phyloP scores from a whole-genome alignment of 2,113 vertebrate species.

The Scomber scombrus region DNA sequence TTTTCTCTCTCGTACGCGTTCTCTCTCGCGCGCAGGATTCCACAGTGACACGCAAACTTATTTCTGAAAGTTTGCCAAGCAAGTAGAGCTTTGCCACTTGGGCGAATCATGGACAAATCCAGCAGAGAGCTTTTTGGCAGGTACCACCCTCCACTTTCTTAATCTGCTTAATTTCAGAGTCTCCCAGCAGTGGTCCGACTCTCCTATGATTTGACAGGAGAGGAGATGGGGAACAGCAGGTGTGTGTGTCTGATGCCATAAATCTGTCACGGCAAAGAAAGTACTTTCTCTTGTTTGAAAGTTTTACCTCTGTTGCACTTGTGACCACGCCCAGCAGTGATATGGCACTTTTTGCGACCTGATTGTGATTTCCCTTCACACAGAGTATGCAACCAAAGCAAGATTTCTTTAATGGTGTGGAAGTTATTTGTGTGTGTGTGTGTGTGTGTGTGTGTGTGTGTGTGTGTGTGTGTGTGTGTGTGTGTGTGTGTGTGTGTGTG shows the following conservation, averaged over 20 bases:
- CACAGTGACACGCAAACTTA: not conserved
- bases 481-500: not conserved
- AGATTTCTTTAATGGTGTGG: no score
- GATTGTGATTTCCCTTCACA: no score
- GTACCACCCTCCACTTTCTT: conserved; percentile 45
- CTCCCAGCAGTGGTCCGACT: conserved; percentile 60
- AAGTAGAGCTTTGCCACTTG: conserved; percentile 28
- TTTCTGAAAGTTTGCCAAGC: conserved; percentile 39
- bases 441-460: no score
- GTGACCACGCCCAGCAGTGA: not conserved
- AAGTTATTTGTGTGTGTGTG: no score
- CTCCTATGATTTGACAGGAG: conserved; percentile 60
- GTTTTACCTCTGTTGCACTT: not conserved
- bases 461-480: not conserved
- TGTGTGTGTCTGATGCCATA: not conserved
- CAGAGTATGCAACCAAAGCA: no score
- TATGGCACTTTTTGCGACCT: not conserved
- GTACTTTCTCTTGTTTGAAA: not conserved
- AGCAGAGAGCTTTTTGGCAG: conserved; percentile 55
- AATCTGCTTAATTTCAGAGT: conserved; percentile 77
- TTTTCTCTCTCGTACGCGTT: conserved; percentile 31
- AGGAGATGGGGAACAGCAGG: conserved; percentile 34
- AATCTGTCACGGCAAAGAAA: not conserved
- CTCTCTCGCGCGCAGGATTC: conserved; percentile 3
- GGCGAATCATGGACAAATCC: conserved; percentile 54